A percentile compares a stretch with the other conserved stretches of the same genome.
Evolutionary conservation across 2,888 invertebrate genomes (phyloP).

Genomic region (Chrysotoxum bicinctum): DNA sequence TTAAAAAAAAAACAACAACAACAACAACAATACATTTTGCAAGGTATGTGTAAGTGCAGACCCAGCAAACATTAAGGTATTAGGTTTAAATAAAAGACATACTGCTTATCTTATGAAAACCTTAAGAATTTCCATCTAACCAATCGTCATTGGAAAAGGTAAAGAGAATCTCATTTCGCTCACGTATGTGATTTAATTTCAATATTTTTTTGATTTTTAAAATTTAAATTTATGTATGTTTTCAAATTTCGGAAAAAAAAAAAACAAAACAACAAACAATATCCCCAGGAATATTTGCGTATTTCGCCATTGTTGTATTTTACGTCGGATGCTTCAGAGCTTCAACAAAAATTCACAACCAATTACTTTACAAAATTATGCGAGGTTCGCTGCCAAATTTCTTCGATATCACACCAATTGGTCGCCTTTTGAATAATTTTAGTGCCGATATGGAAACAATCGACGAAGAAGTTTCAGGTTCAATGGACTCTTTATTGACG

Average conservation of each 20-base stretch:
- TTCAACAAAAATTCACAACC: slow-evolving; percentile 84
- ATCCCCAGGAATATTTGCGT: slow-evolving; percentile 82
- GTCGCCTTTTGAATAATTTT: slow-evolving; percentile 87
- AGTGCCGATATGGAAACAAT: slow-evolving; percentile 86
- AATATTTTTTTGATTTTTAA: slow-evolving; percentile 25
- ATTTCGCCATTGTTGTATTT: slow-evolving; percentile 83
- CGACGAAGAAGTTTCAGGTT: slow-evolving; percentile 85
- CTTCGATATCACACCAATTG: slow-evolving; percentile 87
- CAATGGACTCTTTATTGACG: slow-evolving; percentile 82
- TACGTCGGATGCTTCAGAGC: slow-evolving; percentile 85
- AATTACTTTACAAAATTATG: slow-evolving; percentile 84
- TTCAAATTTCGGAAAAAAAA: slow-evolving; percentile 3
- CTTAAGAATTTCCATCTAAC: slow-evolving; percentile 50
- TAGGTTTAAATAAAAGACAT: not conserved
- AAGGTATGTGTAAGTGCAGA: slow-evolving; percentile 18
- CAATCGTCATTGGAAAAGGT: slow-evolving; percentile 61
- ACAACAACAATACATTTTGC: not conserved
- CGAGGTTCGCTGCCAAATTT: slow-evolving; percentile 85
- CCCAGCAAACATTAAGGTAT: not conserved
- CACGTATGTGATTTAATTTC: slow-evolving; percentile 18
- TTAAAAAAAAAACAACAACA: slow-evolving; percentile 29
- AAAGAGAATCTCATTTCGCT: not conserved
- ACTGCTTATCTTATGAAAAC: not conserved
- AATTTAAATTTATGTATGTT: not conserved
- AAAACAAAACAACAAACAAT: slow-evolving; percentile 34